A percentile compares a stretch with the other conserved stretches of the same genome.
Evolutionary conservation across 2,797 vertebrate species (phyloP).

Genomic region (Meriones psammophilus): DNA sequence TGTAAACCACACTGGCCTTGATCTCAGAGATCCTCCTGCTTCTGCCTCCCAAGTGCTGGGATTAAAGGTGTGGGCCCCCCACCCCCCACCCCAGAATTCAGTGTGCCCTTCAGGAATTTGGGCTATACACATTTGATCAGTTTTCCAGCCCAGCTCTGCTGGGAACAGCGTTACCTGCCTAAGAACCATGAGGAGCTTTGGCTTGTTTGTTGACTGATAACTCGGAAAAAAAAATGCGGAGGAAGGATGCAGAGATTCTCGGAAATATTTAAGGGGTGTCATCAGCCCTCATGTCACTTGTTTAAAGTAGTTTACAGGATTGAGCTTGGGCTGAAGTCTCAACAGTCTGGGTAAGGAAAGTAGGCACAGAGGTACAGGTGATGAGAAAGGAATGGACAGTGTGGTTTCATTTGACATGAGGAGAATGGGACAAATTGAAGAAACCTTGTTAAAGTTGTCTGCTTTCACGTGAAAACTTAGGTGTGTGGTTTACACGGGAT

Average conservation of each 20-base stretch:
- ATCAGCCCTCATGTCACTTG: neutral
- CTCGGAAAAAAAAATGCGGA: too few species aligned
- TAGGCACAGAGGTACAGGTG: slow-evolving; percentile 48
- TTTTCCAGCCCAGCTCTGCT: neutral
- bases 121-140: neutral
- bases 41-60: neutral
- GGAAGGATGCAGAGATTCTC: neutral
- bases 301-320: neutral
- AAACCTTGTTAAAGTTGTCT: slow-evolving; percentile 64
- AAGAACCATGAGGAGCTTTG: neutral
- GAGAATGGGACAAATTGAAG: too few species aligned
- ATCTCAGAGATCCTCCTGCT: neutral
- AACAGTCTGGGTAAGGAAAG: slow-evolving; percentile 46
- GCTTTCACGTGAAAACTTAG: slow-evolving; percentile 79
- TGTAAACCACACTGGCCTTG: neutral
- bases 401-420: slow-evolving; percentile 55
- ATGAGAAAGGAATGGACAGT: slow-evolving; percentile 70
- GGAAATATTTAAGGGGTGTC: neutral
- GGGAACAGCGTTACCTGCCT: neutral
- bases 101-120: neutral
- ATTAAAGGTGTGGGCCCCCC: neutral
- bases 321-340: neutral
- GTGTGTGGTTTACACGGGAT: slow-evolving; percentile 73
- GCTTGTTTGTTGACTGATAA: neutral
- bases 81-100: neutral